phyloP scores from a whole-genome alignment of 2,797 vertebrate species.

The Gymnothorax reevesii region DNA sequence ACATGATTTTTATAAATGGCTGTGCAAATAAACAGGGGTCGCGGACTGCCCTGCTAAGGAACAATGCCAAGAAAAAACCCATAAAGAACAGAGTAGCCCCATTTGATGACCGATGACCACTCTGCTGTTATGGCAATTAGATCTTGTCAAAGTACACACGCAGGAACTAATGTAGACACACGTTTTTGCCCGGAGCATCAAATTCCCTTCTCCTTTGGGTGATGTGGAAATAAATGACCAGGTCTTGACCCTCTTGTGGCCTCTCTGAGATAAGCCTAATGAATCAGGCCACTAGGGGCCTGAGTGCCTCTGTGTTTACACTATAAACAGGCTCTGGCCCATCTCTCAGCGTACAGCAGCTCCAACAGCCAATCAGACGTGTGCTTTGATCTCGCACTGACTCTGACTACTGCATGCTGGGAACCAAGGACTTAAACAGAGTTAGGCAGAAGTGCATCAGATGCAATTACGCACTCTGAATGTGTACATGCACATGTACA shows the following conservation, averaged over 20 bases:
- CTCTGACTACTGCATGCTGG: slow-evolving; percentile 55
- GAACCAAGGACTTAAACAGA: slow-evolving; percentile 58
- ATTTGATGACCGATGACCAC: background rate
- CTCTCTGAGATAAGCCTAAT: slow-evolving; percentile 52
- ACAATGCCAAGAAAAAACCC: background rate
- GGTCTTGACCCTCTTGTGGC: slow-evolving; percentile 32
- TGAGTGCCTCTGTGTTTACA: slow-evolving; percentile 53
- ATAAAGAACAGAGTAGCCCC: background rate
- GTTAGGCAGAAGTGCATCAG: slow-evolving; percentile 31
- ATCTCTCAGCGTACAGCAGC: slow-evolving; percentile 41
- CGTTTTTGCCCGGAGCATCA: background rate
- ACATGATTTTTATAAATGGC: background rate
- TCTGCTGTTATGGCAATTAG: background rate
- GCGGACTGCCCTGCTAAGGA: too few species aligned
- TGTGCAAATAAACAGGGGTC: background rate
- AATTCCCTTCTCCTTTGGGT: background rate
- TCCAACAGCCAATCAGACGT: slow-evolving; percentile 55
- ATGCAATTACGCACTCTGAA: background rate
- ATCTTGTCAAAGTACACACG: background rate
- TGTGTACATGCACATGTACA: background rate
- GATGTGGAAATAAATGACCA: slow-evolving; percentile 22
- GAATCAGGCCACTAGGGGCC: slow-evolving; percentile 55
- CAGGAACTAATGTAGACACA: background rate
- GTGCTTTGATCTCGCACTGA: slow-evolving; percentile 61
- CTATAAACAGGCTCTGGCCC: slow-evolving; percentile 44